Evolutionary conservation across 1,140 invertebrate genomes (phyloP).

Genomic region (Batillaria attramentaria): DNA sequence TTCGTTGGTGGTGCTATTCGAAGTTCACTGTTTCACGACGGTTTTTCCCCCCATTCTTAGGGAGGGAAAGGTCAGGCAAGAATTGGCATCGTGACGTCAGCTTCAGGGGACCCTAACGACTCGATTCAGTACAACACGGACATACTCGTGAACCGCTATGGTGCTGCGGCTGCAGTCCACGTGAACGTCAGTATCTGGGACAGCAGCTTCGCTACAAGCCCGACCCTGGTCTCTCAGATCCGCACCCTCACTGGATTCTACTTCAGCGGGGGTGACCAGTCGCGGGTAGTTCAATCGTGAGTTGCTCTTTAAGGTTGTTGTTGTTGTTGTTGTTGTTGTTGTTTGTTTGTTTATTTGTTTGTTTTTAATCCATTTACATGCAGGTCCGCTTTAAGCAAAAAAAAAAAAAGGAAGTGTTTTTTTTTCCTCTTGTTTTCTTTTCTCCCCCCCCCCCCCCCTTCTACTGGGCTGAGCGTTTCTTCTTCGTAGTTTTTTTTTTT

Average conservation of each 20-base stretch:
- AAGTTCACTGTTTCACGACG: too few species aligned
- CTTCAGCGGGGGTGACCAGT: slow-evolving; percentile 64
- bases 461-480: neutral
- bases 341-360: too few species aligned
- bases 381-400: too few species aligned
- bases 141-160: slow-evolving; percentile 45
- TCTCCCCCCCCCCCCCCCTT: neutral
- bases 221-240: slow-evolving; percentile 45
- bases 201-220: slow-evolving; percentile 34
- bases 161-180: slow-evolving; percentile 39
- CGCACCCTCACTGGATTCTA: slow-evolving; percentile 61
- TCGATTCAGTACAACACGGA: slow-evolving; percentile 44
- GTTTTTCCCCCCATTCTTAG: slow-evolving; percentile 38
- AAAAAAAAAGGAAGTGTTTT: too few species aligned
- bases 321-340: too few species aligned
- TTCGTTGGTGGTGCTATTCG: too few species aligned
- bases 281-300: slow-evolving; percentile 54
- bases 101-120: slow-evolving; percentile 42
- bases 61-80: slow-evolving; percentile 50
- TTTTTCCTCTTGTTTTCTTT: neutral
- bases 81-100: slow-evolving; percentile 54
- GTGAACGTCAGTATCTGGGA: slow-evolving; percentile 48
- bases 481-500: neutral
- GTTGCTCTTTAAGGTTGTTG: too few species aligned
- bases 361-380: too few species aligned